Conservation (phyloP, 2,888 invertebrate species). For the Magallana nippona region DNA sequence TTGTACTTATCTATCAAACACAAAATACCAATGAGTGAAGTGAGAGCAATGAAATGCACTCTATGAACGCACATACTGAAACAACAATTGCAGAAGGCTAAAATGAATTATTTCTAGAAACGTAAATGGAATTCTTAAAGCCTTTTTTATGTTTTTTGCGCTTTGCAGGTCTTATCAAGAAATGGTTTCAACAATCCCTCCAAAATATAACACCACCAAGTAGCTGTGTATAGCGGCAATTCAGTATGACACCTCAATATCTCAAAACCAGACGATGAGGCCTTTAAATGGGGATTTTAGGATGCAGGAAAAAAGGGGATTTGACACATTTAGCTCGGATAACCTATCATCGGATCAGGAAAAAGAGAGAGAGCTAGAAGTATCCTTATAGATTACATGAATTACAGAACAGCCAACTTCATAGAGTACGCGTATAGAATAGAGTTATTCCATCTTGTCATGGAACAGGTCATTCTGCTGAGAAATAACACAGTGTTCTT, state of each 20-base stretch:
- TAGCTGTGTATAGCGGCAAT: neutral
- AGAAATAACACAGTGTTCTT: neutral
- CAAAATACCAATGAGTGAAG: too few species aligned
- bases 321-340: constrained; percentile 4
- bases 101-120: too few species aligned
- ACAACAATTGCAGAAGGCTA: too few species aligned
- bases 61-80: too few species aligned
- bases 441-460: constrained; percentile 7
- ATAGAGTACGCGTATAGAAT: neutral
- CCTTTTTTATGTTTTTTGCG: neutral
- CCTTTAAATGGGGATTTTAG: neutral
- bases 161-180: neutral
- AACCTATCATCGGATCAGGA: neutral
- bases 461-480: neutral
- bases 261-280: neutral
- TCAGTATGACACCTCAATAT: neutral
- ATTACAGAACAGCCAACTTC: neutral
- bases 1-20: too few species aligned
- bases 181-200: neutral
- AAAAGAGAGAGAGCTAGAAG: neutral
- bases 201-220: neutral
- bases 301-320: neutral
- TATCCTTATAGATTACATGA: neutral
- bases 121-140: too few species aligned
- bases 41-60: too few species aligned